phyloP scores from a whole-genome alignment of 2,888 invertebrate genomes.

The Mimas tiliae region DNA sequence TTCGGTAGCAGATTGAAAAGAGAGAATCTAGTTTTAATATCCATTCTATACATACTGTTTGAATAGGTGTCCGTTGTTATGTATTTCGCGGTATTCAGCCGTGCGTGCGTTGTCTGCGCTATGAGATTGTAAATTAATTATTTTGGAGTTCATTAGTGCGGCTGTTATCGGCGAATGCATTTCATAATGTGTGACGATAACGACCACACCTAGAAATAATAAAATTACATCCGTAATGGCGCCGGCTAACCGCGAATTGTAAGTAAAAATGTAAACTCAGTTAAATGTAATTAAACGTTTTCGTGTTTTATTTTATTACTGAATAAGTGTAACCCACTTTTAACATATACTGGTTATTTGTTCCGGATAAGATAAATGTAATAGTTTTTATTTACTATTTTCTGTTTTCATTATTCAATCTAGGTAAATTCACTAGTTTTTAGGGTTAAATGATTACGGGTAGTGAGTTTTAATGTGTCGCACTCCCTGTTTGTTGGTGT shows the following conservation, averaged over 20 bases:
- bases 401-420: too few relatives aligned
- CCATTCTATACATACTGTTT: not conserved
- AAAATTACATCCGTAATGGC: not conserved
- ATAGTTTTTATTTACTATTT: too few relatives aligned
- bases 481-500: slow-evolving; percentile 6
- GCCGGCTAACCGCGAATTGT: not conserved
- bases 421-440: not conserved
- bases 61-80: not conserved
- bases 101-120: slow-evolving; percentile 10
- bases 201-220: slow-evolving; percentile 16
- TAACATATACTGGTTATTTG: too few relatives aligned
- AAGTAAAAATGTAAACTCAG: not conserved
- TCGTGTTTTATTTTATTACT: too few relatives aligned
- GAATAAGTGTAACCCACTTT: too few relatives aligned
- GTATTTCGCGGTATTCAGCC: slow-evolving; percentile 9
- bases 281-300: too few relatives aligned
- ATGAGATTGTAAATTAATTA: slow-evolving; percentile 19
- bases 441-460: not conserved
- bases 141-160: slow-evolving; percentile 16
- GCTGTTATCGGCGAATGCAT: slow-evolving; percentile 15
- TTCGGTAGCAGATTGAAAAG: not conserved
- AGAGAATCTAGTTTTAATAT: slow-evolving; percentile 14
- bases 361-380: too few relatives aligned
- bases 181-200: slow-evolving; percentile 20
- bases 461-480: not conserved